A percentile compares a stretch with the other conserved stretches of the same genome.
These are phyloP conservation scores for Xenopus petersii DNA, from an alignment of 2,797 vertebrate genomes.

Conservation along the genomic window DNA sequence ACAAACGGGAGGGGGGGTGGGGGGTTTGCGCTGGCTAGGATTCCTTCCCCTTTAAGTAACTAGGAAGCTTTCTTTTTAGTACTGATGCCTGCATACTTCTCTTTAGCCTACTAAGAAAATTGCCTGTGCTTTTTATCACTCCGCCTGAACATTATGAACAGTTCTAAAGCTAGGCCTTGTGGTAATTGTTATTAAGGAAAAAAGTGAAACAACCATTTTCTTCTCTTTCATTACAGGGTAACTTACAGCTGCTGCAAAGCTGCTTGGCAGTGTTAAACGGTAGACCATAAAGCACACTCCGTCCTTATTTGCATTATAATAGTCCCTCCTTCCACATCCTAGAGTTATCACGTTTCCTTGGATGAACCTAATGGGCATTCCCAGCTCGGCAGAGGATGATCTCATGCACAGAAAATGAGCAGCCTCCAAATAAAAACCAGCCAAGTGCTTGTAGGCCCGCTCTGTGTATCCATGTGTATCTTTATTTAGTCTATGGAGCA, in stretches of 20 bases:
- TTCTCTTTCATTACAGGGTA: conserved; percentile 72
- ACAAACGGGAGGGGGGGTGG: no score
- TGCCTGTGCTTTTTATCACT: no score
- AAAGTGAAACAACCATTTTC: neutral
- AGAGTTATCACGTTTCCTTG: conserved; percentile 73
- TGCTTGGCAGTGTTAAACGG: conserved; percentile 90
- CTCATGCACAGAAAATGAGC: conserved; percentile 65
- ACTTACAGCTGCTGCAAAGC: conserved; percentile 94
- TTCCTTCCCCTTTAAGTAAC: no score
- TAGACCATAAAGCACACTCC: conserved; percentile 78
- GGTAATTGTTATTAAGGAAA: neutral
- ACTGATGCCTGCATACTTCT: no score
- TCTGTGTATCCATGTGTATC: conserved; percentile 44
- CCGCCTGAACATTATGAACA: no score
- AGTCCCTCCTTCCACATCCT: conserved; percentile 60
- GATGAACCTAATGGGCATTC: conserved; percentile 64
- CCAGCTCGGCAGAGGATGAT: conserved; percentile 65
- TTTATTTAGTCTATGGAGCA: conserved; percentile 49
- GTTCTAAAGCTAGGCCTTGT: no score
- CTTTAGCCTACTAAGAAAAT: no score
- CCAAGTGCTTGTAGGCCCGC: conserved; percentile 19
- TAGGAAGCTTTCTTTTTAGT: no score
- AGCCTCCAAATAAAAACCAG: conserved; percentile 57
- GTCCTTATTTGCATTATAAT: conserved; percentile 56
- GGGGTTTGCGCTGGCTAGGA: no score